Evolutionary conservation across 2,797 vertebrate genomes (phyloP).

Genomic region (Natrix natrix): DNA sequence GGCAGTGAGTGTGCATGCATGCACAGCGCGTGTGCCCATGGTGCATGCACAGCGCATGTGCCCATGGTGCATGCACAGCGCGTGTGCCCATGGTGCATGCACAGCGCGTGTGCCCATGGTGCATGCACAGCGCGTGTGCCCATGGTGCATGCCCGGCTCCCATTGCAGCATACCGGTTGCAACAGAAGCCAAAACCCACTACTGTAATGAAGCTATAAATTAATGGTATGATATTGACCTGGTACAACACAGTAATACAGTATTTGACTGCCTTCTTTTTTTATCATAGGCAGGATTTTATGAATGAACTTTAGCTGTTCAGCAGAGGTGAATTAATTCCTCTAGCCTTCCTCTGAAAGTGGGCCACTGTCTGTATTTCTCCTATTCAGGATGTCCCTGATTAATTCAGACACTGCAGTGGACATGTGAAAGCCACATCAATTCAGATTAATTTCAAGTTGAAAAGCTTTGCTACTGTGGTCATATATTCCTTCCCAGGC

Average conservation of each 20-base stretch:
- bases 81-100: no score
- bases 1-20: no score
- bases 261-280: slow-evolving; percentile 30
- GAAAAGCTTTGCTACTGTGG: neutral
- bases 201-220: slow-evolving; percentile 28
- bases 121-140: no score
- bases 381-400: neutral
- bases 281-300: slow-evolving; percentile 13
- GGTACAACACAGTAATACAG: slow-evolving; percentile 13
- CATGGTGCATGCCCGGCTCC: no score
- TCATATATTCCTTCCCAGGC: neutral
- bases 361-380: neutral
- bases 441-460: neutral
- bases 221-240: slow-evolving; percentile 31
- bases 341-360: slow-evolving; percentile 37
- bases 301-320: slow-evolving; percentile 20
- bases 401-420: neutral
- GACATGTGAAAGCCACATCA: neutral
- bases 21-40: no score
- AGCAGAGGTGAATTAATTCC: slow-evolving; percentile 26
- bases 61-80: no score
- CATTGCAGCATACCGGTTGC: no score
- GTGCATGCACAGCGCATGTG: no score
- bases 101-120: no score
- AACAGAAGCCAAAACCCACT: no score